Conservation (phyloP, 2,797 vertebrate species). For the Ispidina picta region DNA sequence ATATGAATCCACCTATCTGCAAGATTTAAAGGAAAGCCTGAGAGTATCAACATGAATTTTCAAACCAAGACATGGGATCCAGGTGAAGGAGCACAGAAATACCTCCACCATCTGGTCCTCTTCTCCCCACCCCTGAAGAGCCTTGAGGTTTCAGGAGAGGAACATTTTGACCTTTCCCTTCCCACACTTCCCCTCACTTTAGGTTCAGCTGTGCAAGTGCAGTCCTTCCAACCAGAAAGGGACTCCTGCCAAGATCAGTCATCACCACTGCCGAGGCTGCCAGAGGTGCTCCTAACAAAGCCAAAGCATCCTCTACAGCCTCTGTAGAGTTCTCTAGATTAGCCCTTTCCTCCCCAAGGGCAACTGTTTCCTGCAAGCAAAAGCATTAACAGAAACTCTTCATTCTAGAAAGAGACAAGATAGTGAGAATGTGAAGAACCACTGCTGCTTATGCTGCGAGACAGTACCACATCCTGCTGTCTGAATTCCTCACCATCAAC, state of each 20-base stretch:
- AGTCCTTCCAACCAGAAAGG: background rate
- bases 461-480: conserved; percentile 42
- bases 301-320: conserved; percentile 23
- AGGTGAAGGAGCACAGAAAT: background rate
- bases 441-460: background rate
- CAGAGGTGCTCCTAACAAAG: conserved; percentile 45
- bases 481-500: conserved; percentile 18
- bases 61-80: background rate
- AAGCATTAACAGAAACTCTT: conserved; percentile 11
- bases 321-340: conserved; percentile 18
- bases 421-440: background rate
- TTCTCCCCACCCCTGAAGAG: background rate
- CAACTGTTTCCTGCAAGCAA: conserved; percentile 33
- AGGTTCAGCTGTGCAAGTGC: conserved; percentile 25
- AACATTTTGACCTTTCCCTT: conserved; percentile 13
- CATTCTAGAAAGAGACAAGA: background rate
- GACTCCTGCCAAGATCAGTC: conserved; percentile 46
- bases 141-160: background rate
- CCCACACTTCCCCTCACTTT: background rate
- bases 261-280: background rate
- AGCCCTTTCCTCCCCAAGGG: conserved; percentile 29
- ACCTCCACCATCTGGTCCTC: background rate
- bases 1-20: background rate
- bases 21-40: background rate
- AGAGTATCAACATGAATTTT: background rate